phyloP scores from a whole-genome alignment of 2,113 vertebrate species.

The Eira barbara region DNA sequence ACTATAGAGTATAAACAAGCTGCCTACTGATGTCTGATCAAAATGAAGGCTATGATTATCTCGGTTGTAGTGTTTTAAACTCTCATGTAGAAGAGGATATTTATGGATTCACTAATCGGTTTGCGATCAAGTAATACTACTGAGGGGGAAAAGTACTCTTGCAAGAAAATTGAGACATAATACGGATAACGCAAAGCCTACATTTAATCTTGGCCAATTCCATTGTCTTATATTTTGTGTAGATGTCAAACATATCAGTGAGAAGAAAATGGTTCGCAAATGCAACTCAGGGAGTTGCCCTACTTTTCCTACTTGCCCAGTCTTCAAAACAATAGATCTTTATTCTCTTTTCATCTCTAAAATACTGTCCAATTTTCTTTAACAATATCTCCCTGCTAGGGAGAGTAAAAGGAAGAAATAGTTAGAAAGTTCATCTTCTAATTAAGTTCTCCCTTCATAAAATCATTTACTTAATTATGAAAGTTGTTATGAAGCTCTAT shows the following conservation, averaged over 20 bases:
- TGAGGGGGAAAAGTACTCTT: conserved; percentile 29
- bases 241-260: not conserved
- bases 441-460: conserved; percentile 10
- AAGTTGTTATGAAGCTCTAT: not conserved
- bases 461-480: not conserved
- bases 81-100: not conserved
- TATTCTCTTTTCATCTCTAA: not conserved
- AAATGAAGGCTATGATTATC: conserved; percentile 49
- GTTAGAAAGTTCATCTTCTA: not conserved
- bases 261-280: conserved; percentile 24
- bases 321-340: not conserved
- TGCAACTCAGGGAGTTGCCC: not conserved
- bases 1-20: not conserved
- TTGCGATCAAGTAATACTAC: conserved; percentile 71
- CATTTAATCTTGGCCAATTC: not conserved
- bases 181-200: conserved; percentile 44
- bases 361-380: not conserved
- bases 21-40: conserved; percentile 22
- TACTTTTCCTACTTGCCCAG: not conserved
- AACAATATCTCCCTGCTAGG: not conserved
- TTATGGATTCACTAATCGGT: conserved; percentile 71
- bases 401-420: not conserved
- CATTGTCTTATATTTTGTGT: not conserved
- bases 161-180: conserved; percentile 39
- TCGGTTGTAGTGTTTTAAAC: conserved; percentile 44